Conservation (phyloP, 2,113 vertebrate genomes). For the Anhinga rufa region DNA sequence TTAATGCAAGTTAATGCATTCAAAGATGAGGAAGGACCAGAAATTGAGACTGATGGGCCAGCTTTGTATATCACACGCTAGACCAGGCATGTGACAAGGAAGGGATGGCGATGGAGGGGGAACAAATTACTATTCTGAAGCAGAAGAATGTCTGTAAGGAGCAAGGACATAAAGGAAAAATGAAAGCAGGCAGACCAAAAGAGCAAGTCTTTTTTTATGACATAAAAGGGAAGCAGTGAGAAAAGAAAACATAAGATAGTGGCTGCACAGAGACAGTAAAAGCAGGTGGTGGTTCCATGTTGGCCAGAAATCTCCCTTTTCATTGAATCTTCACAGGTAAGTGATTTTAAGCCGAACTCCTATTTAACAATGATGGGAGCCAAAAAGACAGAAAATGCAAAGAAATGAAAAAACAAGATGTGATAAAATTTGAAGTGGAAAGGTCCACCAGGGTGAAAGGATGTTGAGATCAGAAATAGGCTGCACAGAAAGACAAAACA, state of each 20-base stretch:
- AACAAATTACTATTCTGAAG: not conserved
- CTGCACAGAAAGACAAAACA: not conserved
- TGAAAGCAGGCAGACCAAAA: not conserved
- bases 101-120: not conserved
- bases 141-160: not conserved
- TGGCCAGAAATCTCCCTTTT: not conserved
- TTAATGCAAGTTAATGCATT: not conserved
- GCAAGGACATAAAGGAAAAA: not conserved
- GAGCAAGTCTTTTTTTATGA: not conserved
- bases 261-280: not conserved
- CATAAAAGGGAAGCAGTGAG: not conserved
- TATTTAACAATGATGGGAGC: not conserved
- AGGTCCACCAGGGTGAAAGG: not conserved
- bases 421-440: not conserved
- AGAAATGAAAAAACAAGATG: not conserved
- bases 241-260: not conserved
- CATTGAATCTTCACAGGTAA: not conserved
- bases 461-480: not conserved
- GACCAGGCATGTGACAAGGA: not conserved
- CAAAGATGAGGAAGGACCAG: not conserved
- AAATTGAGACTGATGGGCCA: not conserved
- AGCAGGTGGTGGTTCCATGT: rapidly evolving
- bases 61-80: not conserved
- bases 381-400: not conserved
- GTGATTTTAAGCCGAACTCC: not conserved